A percentile compares a stretch with the other conserved stretches of the same genome.
Conservation (phyloP, 64 coral and sea anemone genomes). For the Montipora capricornis region DNA sequence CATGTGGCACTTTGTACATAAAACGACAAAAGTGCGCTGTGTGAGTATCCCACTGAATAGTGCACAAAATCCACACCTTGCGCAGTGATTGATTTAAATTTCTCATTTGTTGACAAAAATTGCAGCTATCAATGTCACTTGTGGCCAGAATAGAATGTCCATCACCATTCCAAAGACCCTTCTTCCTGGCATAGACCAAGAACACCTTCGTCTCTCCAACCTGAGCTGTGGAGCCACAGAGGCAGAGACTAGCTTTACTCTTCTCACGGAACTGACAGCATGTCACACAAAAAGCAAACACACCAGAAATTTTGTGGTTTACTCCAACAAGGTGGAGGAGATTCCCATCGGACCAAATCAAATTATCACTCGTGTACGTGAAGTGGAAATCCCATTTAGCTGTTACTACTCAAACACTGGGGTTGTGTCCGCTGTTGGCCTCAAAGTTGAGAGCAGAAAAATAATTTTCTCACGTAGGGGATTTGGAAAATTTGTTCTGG, state of each 20-base stretch:
- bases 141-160: slow-evolving; percentile 1
- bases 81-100: neutral
- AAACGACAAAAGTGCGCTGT: too few species aligned
- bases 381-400: slow-evolving; percentile 68
- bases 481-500: neutral
- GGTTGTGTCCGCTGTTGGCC: slow-evolving; percentile 50
- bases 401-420: slow-evolving; percentile 63
- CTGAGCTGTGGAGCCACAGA: slow-evolving; percentile 60
- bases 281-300: slow-evolving; percentile 54
- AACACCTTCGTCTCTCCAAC: slow-evolving; percentile 59
- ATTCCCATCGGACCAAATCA: slow-evolving; percentile 7
- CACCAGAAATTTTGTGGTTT: slow-evolving; percentile 42
- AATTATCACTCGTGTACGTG: slow-evolving; percentile 59
- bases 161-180: slow-evolving; percentile 18
- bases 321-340: slow-evolving; percentile 69
- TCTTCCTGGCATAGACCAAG: slow-evolving; percentile 2
- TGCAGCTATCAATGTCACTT: slow-evolving; percentile 18
- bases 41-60: too few species aligned
- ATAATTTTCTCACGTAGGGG: slow-evolving; percentile 30
- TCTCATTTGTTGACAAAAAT: neutral
- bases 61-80: too few species aligned
- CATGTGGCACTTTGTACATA: too few species aligned
- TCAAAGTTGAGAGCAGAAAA: slow-evolving; percentile 52
- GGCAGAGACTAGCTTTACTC: slow-evolving; percentile 29
- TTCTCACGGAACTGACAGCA: slow-evolving; percentile 50